A percentile compares a stretch with the other conserved stretches of the same genome.
Conservation (phyloP, 2,797 vertebrate species). For the Antennarius maculatus region DNA sequence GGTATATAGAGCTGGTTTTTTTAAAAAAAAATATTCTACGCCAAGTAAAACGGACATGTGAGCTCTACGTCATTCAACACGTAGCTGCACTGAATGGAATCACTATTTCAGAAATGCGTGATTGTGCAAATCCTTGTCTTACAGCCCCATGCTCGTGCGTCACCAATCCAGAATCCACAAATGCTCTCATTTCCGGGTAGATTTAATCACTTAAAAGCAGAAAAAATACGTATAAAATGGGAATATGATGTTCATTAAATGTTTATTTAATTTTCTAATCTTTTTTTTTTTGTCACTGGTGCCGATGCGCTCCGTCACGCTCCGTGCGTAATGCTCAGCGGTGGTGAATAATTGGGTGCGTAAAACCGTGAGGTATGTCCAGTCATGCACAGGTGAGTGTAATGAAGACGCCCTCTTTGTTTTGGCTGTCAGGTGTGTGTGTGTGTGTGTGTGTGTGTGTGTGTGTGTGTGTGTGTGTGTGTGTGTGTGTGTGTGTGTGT, state of each 20-base stretch:
- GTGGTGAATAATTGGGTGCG: background rate
- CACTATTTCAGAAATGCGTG: background rate
- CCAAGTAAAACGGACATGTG: background rate
- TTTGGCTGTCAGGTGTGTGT: constrained; percentile 54
- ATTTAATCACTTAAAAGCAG: too few relatives aligned
- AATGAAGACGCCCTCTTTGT: constrained; percentile 45
- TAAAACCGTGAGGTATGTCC: constrained; percentile 10
- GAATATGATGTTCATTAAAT: too few relatives aligned
- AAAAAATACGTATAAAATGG: too few relatives aligned
- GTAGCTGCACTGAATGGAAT: background rate
- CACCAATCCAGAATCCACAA: too few relatives aligned
- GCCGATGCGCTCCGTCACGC: background rate
- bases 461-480: constrained; percentile 30
- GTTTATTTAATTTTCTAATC: too few relatives aligned
- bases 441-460: constrained; percentile 21
- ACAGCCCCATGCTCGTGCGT: background rate
- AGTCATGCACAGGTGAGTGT: constrained; percentile 32
- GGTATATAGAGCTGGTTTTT: background rate
- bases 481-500: constrained; percentile 30
- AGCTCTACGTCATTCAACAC: background rate
- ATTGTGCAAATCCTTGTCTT: background rate
- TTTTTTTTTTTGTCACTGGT: too few relatives aligned
- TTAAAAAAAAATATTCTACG: background rate
- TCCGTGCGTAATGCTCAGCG: background rate
- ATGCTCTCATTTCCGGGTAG: too few relatives aligned